Conservation (phyloP, 2,888 invertebrate species). For the Diaprepes abbreviatus region DNA sequence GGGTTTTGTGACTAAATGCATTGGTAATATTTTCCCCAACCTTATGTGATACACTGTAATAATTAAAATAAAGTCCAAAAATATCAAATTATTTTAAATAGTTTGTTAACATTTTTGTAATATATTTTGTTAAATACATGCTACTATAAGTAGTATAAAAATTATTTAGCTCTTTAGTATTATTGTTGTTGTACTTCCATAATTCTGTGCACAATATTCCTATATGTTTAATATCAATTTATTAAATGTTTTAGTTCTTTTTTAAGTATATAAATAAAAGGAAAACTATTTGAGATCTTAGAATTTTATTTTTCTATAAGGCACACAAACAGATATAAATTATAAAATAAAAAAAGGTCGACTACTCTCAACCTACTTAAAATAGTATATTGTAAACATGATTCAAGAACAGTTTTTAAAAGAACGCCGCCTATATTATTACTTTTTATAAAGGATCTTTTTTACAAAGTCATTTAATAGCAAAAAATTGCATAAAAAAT, state of each 20-base stretch:
- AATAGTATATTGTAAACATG: not conserved
- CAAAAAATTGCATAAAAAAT: no score
- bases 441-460: not conserved
- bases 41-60: not conserved
- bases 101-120: not conserved
- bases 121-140: not conserved
- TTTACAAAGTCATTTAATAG: no score
- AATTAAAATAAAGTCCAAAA: not conserved
- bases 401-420: not conserved
- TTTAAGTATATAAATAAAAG: slow-evolving; percentile 4
- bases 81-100: not conserved
- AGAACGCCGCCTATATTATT: not conserved
- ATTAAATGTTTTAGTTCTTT: slow-evolving; percentile 5
- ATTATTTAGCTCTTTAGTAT: not conserved
- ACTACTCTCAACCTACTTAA: not conserved
- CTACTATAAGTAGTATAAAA: slow-evolving; percentile 8
- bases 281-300: not conserved
- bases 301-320: slow-evolving; percentile 18
- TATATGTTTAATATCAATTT: not conserved
- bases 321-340: slow-evolving; percentile 13
- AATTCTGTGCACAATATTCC: not conserved
- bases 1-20: no score
- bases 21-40: no score
- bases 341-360: not conserved
- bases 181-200: slow-evolving; percentile 15